A percentile compares a stretch with the other conserved stretches of the same genome.
Evolutionary conservation across 2,113 vertebrate species (phyloP).

Genomic region (Oncorhynchus mykiss): DNA sequence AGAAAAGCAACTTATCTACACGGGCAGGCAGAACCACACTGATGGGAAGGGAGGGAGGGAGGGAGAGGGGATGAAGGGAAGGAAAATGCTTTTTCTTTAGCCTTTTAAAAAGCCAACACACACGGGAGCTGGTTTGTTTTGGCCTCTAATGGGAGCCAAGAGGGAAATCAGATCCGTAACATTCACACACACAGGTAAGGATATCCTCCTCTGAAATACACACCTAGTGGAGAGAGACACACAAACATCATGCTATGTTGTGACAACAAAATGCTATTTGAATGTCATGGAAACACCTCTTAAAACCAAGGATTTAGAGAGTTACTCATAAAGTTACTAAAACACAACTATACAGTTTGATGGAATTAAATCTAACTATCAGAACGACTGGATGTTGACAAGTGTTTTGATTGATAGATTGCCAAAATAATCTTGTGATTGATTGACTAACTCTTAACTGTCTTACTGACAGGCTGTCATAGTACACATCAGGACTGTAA

Average conservation of each 20-base stretch:
- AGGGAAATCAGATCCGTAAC: conserved; percentile 12
- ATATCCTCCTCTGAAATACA: conserved; percentile 14
- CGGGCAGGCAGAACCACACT: conserved; percentile 7
- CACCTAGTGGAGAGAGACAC: background rate
- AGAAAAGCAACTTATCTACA: conserved; percentile 32
- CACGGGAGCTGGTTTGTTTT: background rate
- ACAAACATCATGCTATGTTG: background rate
- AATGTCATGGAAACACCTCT: background rate
- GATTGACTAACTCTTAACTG: too few relatives aligned
- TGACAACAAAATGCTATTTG: background rate
- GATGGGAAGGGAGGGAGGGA: conserved; percentile 24
- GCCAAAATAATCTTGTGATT: too few relatives aligned
- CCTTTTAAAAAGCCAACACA: background rate
- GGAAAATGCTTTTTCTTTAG: background rate
- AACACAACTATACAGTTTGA: too few relatives aligned
- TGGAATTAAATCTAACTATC: too few relatives aligned
- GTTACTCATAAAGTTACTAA: too few relatives aligned
- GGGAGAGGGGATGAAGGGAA: background rate
- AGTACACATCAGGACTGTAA: too few relatives aligned
- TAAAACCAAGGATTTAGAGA: background rate
- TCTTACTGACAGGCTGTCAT: too few relatives aligned
- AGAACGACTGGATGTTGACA: too few relatives aligned
- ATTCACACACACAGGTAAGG: conserved; percentile 4
- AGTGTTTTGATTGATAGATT: too few relatives aligned
- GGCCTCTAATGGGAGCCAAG: conserved; percentile 22